phyloP scores from a whole-genome alignment of 2,113 vertebrate genomes.

The Laticauda colubrina region DNA sequence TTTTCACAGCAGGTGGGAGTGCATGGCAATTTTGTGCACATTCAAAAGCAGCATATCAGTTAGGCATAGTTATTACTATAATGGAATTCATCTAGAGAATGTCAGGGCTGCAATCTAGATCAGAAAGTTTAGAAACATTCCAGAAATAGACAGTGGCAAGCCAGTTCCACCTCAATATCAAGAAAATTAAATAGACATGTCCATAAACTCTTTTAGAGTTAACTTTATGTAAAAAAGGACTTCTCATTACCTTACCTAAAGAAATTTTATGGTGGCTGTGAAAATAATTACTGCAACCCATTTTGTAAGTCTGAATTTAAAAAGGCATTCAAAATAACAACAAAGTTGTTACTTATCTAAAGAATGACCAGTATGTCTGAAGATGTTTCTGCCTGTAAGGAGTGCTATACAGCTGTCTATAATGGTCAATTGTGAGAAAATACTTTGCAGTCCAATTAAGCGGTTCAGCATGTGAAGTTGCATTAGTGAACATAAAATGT shows the following conservation, averaged over 20 bases:
- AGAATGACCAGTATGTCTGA: not conserved
- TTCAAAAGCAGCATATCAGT: not conserved
- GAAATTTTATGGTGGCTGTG: not conserved
- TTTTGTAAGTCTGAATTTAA: not conserved
- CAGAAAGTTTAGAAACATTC: not conserved
- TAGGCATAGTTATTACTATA: not conserved
- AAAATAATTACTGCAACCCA: not conserved
- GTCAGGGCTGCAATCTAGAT: not conserved
- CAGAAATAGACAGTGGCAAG: not conserved
- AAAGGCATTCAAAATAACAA: not conserved
- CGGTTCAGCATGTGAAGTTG: not conserved
- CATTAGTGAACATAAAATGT: not conserved
- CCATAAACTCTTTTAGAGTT: not conserved
- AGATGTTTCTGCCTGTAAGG: not conserved
- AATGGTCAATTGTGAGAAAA: slow-evolving; percentile 12
- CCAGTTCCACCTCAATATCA: not conserved
- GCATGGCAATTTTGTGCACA: not conserved
- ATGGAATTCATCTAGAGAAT: not conserved
- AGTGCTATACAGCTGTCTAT: not conserved
- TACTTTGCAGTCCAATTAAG: not conserved
- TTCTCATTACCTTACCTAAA: not conserved
- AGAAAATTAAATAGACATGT: not conserved
- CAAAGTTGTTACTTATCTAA: not conserved
- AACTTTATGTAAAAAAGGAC: not conserved
- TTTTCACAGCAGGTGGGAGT: not conserved